Evolutionary conservation across 2,113 vertebrate genomes (phyloP).

Genomic region (Thalassarche chlororhynchos): DNA sequence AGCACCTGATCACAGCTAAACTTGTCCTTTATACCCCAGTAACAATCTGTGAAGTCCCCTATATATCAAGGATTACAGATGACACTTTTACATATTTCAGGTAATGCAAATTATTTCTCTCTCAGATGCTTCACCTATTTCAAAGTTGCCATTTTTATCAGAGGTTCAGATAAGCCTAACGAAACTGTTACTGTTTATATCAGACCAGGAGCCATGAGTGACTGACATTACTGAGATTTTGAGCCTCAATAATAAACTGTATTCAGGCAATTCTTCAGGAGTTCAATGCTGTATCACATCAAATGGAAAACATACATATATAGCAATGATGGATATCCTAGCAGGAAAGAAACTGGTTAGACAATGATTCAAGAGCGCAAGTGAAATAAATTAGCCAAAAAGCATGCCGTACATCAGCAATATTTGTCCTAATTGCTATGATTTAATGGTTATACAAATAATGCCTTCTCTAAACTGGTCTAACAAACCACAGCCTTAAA

Average conservation of each 20-base stretch:
- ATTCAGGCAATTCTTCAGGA: neutral
- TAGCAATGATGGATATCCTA: neutral
- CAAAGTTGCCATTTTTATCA: neutral
- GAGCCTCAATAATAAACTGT: neutral
- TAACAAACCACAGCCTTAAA: neutral
- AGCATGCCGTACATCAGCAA: neutral
- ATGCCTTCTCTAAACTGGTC: neutral
- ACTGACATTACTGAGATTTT: neutral
- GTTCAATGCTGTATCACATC: neutral
- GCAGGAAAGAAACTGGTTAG: neutral
- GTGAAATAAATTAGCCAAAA: neutral
- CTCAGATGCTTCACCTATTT: neutral
- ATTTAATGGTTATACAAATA: neutral
- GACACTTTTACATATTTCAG: neutral
- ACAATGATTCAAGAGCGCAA: neutral
- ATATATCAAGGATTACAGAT: neutral
- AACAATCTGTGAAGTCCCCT: neutral
- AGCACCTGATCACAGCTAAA: neutral
- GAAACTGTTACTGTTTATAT: neutral
- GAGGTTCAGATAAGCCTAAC: neutral
- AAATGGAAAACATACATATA: neutral
- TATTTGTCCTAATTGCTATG: neutral
- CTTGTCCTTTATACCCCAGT: neutral
- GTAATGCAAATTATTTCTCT: neutral
- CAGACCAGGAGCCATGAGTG: neutral